Evolutionary conservation across 2,113 vertebrate genomes (phyloP).

Genomic region (Raja brachyura): DNA sequence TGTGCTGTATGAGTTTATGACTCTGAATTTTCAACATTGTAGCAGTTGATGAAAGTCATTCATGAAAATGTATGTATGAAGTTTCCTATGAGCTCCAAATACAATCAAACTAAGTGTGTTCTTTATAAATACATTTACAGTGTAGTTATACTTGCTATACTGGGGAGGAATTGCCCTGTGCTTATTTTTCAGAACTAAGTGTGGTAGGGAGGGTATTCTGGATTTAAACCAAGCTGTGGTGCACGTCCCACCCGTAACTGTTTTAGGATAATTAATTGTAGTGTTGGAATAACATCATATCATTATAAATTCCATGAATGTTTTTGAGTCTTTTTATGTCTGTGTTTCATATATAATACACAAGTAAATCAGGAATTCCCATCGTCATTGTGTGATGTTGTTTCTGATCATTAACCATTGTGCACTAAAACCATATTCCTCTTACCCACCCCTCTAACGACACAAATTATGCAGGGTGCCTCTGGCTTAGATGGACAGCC

Average conservation of each 20-base stretch:
- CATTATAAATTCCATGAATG: not conserved
- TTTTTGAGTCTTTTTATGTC: not conserved
- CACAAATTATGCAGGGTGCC: constrained; percentile 87
- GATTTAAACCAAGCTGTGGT: not conserved
- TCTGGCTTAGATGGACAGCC: constrained; percentile 99
- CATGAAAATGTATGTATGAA: not conserved
- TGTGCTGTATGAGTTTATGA: too few species aligned
- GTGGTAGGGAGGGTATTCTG: not conserved
- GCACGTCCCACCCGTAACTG: not conserved
- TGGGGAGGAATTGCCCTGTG: not conserved
- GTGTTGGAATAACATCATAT: not conserved
- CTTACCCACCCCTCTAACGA: constrained; percentile 35
- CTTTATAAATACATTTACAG: constrained; percentile 7
- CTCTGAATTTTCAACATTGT: not conserved
- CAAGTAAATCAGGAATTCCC: constrained; percentile 47
- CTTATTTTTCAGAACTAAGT: not conserved
- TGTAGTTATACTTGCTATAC: not conserved
- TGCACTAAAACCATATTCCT: constrained; percentile 33
- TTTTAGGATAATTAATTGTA: constrained; percentile 13
- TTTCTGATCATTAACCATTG: constrained; percentile 36
- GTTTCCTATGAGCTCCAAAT: not conserved
- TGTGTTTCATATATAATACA: constrained; percentile 30
- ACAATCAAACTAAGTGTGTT: constrained; percentile 16
- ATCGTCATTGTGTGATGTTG: constrained; percentile 71
- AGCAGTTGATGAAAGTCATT: not conserved